phyloP scores from a whole-genome alignment of 2,113 vertebrate species.

The Rousettus leschenaultii region DNA sequence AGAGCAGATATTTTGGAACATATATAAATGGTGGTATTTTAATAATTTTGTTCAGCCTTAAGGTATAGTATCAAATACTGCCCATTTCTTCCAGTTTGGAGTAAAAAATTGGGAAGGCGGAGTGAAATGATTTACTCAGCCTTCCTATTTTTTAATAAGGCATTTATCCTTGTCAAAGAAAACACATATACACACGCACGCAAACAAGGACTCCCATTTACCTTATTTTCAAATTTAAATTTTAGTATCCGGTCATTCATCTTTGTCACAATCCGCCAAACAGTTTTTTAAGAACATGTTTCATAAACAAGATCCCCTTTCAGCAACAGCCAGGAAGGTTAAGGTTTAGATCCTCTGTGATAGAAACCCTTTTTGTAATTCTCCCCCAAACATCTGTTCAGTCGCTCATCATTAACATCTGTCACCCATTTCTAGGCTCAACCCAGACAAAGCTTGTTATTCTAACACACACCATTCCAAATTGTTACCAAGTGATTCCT shows the following conservation, averaged over 20 bases:
- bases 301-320: conserved; percentile 64
- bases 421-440: conserved; percentile 73
- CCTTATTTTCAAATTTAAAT: conserved; percentile 68
- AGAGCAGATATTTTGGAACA: not conserved
- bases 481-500: conserved; percentile 71
- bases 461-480: conserved; percentile 64
- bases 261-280: conserved; percentile 50
- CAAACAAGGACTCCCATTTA: conserved; percentile 62
- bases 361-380: conserved; percentile 66
- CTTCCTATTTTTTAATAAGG: conserved; percentile 33
- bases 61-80: not conserved
- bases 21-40: not conserved
- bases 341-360: conserved; percentile 64
- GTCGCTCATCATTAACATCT: conserved; percentile 77
- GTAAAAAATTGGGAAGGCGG: not conserved
- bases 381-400: conserved; percentile 70
- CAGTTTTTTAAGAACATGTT: conserved; percentile 57
- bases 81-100: not conserved
- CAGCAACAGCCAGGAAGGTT: conserved; percentile 73
- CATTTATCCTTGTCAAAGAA: conserved; percentile 56
- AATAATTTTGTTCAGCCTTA: not conserved
- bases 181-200: not conserved
- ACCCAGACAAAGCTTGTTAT: conserved; percentile 68
- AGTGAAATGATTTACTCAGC: not conserved
- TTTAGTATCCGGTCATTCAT: conserved; percentile 61